phyloP scores from a whole-genome alignment of 1,140 invertebrate species.

The Contarinia nasturtii region DNA sequence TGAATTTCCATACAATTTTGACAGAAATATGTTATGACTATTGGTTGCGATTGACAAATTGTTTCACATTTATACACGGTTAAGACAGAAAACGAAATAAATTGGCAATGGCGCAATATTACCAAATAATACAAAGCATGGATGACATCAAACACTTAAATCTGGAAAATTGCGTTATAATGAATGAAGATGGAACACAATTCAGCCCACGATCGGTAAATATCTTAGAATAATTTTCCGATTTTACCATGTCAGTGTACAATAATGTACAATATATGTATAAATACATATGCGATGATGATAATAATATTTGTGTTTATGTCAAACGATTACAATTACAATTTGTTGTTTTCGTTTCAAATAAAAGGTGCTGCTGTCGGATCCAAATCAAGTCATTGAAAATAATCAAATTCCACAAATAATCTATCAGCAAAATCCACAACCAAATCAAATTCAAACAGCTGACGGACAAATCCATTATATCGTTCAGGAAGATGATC shows the following conservation, averaged over 20 bases:
- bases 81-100: too few species aligned
- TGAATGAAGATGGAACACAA: neutral
- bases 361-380: conserved; percentile 8
- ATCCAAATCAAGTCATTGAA: conserved; percentile 8
- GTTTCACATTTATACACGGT: too few species aligned
- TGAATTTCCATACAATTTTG: neutral
- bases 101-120: conserved; percentile 2
- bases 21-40: neutral
- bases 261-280: too few species aligned
- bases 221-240: neutral
- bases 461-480: neutral
- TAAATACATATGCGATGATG: too few species aligned
- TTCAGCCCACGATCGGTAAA: neutral
- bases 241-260: neutral
- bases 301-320: too few species aligned
- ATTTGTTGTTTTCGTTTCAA: conserved; percentile 3
- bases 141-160: conserved; percentile 3
- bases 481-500: neutral
- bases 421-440: neutral
- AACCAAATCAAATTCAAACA: neutral
- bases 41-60: neutral
- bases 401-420: conserved; percentile 15
- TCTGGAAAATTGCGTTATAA: conserved; percentile 3
- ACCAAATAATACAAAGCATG: conserved; percentile 1
- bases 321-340: too few species aligned